These are phyloP conservation scores for Pipistrellus nathusii DNA, from an alignment of 2,797 vertebrate species.

Conservation along the genomic window DNA sequence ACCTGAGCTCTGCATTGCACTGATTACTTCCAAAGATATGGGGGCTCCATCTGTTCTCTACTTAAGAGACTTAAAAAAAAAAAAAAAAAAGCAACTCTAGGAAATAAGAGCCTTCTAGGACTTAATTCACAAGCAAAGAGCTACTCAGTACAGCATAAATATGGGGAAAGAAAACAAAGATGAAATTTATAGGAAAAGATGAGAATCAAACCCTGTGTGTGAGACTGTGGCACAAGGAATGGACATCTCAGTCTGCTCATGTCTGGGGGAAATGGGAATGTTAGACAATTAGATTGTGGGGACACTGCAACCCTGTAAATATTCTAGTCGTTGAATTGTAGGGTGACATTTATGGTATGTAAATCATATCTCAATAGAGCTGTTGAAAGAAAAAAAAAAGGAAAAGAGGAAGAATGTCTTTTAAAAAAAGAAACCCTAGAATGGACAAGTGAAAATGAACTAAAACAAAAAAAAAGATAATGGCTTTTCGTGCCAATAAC, in stretches of 20 bases:
- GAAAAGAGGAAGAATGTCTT: neutral
- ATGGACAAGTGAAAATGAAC: neutral
- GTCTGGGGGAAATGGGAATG: neutral
- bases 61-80: neutral
- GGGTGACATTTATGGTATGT: neutral
- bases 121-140: neutral
- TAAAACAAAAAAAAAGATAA: neutral
- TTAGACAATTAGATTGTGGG: neutral
- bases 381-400: neutral
- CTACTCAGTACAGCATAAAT: neutral
- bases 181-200: neutral
- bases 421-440: neutral
- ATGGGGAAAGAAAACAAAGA: neutral
- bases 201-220: neutral
- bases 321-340: neutral
- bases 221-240: neutral
- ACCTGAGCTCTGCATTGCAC: neutral
- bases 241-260: neutral
- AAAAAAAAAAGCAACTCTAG: neutral
- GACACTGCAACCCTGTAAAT: neutral
- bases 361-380: slow-evolving; percentile 1
- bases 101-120: slow-evolving; percentile 3
- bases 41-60: neutral
- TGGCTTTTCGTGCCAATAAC: neutral
- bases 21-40: slow-evolving; percentile 5